Evolutionary conservation across 2,113 vertebrate genomes (phyloP), one percentile per base, ranked within the genome.

Genomic region (Bambusicola thoracicus): DNA sequence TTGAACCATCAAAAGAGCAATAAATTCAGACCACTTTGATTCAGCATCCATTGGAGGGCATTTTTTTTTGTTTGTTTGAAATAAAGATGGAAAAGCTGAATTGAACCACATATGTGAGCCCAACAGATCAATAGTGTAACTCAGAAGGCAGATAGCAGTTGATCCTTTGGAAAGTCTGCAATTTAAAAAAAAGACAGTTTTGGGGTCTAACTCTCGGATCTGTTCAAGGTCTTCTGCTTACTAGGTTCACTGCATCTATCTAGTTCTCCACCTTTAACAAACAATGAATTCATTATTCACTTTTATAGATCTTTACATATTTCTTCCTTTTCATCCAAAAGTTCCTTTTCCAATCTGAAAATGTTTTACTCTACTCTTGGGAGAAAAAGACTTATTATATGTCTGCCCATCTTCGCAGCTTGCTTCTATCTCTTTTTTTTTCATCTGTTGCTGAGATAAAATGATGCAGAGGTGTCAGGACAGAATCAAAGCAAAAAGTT

Each of bases 1-100:
- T 63, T 0, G 0, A 74, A 70, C 1, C 6, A 55, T 32, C 14
- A 56, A 63, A 79, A 44, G 20, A 58, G 38, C 67, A 92, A 58
- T 56, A n/a, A 86, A 80, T 13, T 75, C 74, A 55, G 48, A 79
- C 29, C 78, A 66, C 44, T 41, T 40, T 49, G 40, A 66, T 27
- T 85, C 56, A 63, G 56, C 30, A 91, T 65, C 41, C 84, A 9
- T 2, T 40, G 30, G 49, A 92, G 15, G 46, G 17, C 29, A 62
- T 5, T 1, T 14, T 73, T 65, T 74, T 65, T 16, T 48, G n/a
- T n/a, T n/a, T n/a, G n/a, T n/a, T n/a, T 41, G 41, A 41, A 41
- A 79, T 7, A 63, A 78, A 55, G 69, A 81, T 41, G 5, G 16
- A 89, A 70, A n/a, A 89, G 77, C 49, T 30, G n/a, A 74, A 91